Conservation (phyloP, 2,888 invertebrate genomes). For the Blera fallax region DNA sequence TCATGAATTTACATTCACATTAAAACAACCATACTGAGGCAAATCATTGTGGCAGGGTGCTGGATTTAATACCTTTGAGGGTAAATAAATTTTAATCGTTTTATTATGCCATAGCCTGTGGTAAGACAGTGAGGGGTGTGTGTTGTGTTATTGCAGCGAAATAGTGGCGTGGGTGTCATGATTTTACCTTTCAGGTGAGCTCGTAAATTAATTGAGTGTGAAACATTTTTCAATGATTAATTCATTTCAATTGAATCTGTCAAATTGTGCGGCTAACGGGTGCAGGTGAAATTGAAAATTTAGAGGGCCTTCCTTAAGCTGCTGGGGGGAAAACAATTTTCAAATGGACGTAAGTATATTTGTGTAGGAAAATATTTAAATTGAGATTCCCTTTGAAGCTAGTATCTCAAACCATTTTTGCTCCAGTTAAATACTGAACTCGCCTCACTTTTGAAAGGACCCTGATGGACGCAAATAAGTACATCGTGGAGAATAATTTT, state of each 20-base stretch:
- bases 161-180: background rate
- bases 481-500: too few relatives aligned
- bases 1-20: background rate
- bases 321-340: too few relatives aligned
- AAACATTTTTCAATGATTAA: conserved; percentile 8
- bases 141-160: background rate
- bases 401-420: too few relatives aligned
- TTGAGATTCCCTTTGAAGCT: too few relatives aligned
- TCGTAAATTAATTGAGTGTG: background rate
- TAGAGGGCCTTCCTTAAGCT: too few relatives aligned
- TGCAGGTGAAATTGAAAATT: background rate
- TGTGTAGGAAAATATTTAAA: too few relatives aligned
- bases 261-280: background rate
- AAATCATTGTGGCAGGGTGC: background rate
- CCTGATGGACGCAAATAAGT: too few relatives aligned
- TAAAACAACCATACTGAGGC: background rate
- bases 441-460: too few relatives aligned
- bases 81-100: conserved; percentile 21
- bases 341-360: too few relatives aligned
- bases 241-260: background rate
- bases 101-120: conserved; percentile 3
- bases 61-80: background rate
- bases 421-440: too few relatives aligned
- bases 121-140: background rate
- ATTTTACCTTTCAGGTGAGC: background rate